Percentiles rank a stretch among this genome's conserved stretches.
Evolutionary conservation across 2,888 invertebrate species (phyloP).

Genomic region (Eristalis tenax): DNA sequence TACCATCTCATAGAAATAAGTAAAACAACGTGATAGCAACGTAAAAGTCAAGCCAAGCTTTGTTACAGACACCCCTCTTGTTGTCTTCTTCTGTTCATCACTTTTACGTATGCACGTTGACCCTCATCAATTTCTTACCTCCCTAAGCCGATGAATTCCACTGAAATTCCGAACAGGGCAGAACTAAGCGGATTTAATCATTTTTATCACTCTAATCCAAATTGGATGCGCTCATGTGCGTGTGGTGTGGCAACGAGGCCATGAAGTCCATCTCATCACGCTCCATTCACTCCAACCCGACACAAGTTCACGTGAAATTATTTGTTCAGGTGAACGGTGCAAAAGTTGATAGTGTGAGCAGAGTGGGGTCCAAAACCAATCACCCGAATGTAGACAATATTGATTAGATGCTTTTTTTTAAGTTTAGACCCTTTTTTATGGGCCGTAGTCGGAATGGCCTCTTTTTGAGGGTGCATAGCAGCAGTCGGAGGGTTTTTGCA

Average conservation of each 20-base stretch:
- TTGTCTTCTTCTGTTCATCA: neutral
- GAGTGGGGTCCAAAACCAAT: constrained; percentile 12
- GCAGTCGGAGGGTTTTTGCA: constrained; percentile 15
- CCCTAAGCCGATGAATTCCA: constrained; percentile 48
- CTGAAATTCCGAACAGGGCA: constrained; percentile 27
- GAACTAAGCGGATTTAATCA: constrained; percentile 63
- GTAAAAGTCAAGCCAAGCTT: no score
- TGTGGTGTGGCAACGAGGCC: constrained; percentile 30
- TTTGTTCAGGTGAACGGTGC: constrained; percentile 47
- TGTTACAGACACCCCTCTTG: neutral
- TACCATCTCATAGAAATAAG: no score
- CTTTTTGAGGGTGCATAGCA: neutral
- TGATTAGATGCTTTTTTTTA: constrained; percentile 28
- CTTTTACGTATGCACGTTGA: constrained; percentile 6
- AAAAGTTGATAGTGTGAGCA: constrained; percentile 42
- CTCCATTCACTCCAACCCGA: neutral
- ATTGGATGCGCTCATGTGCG: constrained; percentile 70
- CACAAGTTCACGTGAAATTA: neutral
- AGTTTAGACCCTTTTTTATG: constrained; percentile 23
- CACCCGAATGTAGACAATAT: constrained; percentile 25
- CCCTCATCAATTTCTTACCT: constrained; percentile 52
- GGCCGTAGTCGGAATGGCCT: neutral
- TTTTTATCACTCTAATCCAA: constrained; percentile 72
- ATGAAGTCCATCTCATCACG: constrained; percentile 16
- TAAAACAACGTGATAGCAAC: no score